Percentiles rank a stretch among this genome's conserved stretches.
Evolutionary conservation across 1,140 invertebrate species (phyloP).

Genomic region (Cheumatopsyche charites): DNA sequence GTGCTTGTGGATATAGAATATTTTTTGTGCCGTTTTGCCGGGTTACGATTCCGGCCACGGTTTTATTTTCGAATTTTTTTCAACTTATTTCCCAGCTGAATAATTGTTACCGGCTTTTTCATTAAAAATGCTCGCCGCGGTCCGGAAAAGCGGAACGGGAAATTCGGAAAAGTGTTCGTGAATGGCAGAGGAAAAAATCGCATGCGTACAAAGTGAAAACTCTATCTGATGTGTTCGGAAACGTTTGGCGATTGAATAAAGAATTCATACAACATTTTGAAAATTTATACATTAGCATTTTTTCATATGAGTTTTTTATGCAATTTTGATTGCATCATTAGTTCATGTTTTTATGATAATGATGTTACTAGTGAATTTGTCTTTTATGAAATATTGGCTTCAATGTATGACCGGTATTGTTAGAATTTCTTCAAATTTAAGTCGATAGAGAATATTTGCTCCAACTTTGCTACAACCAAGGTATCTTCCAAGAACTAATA

Average conservation of each 20-base stretch:
- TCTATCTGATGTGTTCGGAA: conserved; percentile 12
- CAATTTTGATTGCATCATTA: no score
- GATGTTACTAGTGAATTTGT: no score
- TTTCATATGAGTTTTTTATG: no score
- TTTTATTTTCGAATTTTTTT: conserved; percentile 34
- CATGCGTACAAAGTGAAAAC: not conserved
- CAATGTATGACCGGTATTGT: no score
- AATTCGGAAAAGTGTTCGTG: not conserved
- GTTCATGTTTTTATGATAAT: no score
- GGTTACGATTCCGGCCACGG: conserved; percentile 7
- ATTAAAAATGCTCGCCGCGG: conserved; percentile 33
- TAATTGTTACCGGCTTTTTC: conserved; percentile 39
- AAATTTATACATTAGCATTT: no score
- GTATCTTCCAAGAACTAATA: no score
- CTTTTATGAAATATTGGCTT: no score
- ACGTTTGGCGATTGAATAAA: conserved; percentile 20
- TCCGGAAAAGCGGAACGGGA: not conserved
- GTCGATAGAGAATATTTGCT: no score
- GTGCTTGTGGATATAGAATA: not conserved
- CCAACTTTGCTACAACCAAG: no score
- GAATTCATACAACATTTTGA: not conserved
- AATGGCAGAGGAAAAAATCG: no score
- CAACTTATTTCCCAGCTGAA: conserved; percentile 40
- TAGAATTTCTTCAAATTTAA: no score
- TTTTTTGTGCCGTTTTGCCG: conserved; percentile 13